Percentiles rank a stretch among this genome's conserved stretches.
phyloP scores from a whole-genome alignment of 2,888 invertebrate species.

The Formica aserva region DNA sequence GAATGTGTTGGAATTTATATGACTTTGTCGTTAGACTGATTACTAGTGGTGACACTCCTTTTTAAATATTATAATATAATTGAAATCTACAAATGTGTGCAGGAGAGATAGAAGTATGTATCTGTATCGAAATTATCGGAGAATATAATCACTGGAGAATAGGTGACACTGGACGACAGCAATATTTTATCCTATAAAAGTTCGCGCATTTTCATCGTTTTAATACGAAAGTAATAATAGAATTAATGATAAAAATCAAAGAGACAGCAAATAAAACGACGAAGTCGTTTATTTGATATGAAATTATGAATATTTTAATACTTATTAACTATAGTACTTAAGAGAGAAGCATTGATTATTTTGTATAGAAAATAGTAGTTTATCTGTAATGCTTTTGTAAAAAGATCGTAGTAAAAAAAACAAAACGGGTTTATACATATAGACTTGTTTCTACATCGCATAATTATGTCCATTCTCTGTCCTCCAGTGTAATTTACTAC shows the following conservation, averaged over 20 bases:
- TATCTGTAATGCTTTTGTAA: background rate
- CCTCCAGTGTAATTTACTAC: constrained; percentile 56
- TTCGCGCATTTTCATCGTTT: background rate
- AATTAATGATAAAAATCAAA: background rate
- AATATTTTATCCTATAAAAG: background rate
- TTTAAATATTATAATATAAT: background rate
- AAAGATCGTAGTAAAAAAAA: background rate
- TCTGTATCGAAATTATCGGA: background rate
- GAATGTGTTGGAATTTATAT: constrained; percentile 17
- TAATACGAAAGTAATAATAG: background rate
- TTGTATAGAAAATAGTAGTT: background rate
- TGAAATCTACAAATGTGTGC: background rate
- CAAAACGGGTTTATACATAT: background rate
- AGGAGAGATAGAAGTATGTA: background rate
- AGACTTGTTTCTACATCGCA: background rate
- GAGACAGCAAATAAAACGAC: background rate
- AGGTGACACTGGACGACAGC: constrained; percentile 29
- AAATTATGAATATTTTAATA: constrained; percentile 18
- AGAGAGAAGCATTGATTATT: constrained; percentile 1
- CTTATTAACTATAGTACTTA: constrained; percentile 9
- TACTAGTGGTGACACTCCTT: background rate
- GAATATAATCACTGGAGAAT: background rate
- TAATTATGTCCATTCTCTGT: background rate
- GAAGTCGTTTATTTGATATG: background rate
- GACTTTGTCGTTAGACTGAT: constrained; percentile 32